phyloP scores from a whole-genome alignment of 2,113 vertebrate species.

The Pterophyllum scalare region DNA sequence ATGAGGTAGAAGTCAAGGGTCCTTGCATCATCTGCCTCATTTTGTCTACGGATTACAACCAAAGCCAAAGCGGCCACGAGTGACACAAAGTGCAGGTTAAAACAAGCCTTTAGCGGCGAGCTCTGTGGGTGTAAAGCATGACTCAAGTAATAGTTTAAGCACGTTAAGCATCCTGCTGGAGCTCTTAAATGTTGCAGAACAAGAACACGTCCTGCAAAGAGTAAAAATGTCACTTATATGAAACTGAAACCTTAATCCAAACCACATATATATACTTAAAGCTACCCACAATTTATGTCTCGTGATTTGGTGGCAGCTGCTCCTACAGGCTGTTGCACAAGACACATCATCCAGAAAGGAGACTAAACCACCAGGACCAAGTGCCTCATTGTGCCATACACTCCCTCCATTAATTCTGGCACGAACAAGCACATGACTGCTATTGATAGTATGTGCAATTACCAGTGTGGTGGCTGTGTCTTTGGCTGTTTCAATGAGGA shows the following conservation, averaged over 20 bases:
- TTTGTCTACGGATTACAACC: neutral
- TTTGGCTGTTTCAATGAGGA: neutral
- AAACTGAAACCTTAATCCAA: conserved; percentile 11
- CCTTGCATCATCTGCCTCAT: conserved; percentile 24
- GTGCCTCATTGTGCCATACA: neutral
- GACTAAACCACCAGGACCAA: conserved; percentile 11
- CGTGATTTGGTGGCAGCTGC: conserved; percentile 33
- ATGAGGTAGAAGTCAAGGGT: conserved; percentile 7
- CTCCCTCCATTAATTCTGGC: conserved; percentile 9
- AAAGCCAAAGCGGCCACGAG: conserved; percentile 8
- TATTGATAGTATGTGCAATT: conserved; percentile 46
- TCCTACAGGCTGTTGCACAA: neutral
- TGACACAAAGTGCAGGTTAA: conserved; percentile 18
- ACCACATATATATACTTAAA: neutral
- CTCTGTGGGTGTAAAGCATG: neutral
- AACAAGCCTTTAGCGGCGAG: conserved; percentile 3
- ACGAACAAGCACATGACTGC: conserved; percentile 50
- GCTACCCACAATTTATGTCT: neutral
- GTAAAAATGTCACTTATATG: neutral
- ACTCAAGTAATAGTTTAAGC: neutral
- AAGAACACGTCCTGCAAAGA: neutral
- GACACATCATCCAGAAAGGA: conserved; percentile 11
- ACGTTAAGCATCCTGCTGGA: neutral
- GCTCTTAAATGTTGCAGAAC: neutral
- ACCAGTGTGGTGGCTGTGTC: conserved; percentile 28